Conservation (phyloP, 1,140 invertebrate genomes). For the Spodoptera litura region DNA sequence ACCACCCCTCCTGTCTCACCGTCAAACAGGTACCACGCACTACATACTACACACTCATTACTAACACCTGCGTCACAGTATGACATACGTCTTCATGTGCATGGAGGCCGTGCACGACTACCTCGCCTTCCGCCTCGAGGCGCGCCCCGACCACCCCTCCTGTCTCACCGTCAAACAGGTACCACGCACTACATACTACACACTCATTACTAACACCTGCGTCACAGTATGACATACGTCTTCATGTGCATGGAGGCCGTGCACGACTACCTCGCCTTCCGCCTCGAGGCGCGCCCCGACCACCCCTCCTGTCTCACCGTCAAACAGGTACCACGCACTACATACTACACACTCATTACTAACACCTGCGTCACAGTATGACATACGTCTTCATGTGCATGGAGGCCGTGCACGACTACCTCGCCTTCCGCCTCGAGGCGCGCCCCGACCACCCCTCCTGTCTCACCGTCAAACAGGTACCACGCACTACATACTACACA, state of each 20-base stretch:
- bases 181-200: no score
- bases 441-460: slow-evolving; percentile 93
- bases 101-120: slow-evolving; percentile 96
- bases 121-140: slow-evolving; percentile 93
- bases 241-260: slow-evolving; percentile 95
- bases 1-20: no score
- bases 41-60: no score
- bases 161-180: slow-evolving; percentile 93
- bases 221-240: no score
- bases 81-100: slow-evolving; percentile 85
- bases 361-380: no score
- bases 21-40: no score
- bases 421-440: slow-evolving; percentile 93
- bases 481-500: no score
- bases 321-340: slow-evolving; percentile 89
- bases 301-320: slow-evolving; percentile 95
- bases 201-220: no score
- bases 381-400: no score
- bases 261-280: slow-evolving; percentile 94
- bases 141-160: slow-evolving; percentile 93
- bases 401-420: slow-evolving; percentile 95
- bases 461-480: slow-evolving; percentile 92
- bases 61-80: no score
- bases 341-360: no score
- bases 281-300: slow-evolving; percentile 93